Base-by-base conservation (phyloP, 1,140 invertebrate genomes). In the Trachymyrmex septentrionalis region DNA sequence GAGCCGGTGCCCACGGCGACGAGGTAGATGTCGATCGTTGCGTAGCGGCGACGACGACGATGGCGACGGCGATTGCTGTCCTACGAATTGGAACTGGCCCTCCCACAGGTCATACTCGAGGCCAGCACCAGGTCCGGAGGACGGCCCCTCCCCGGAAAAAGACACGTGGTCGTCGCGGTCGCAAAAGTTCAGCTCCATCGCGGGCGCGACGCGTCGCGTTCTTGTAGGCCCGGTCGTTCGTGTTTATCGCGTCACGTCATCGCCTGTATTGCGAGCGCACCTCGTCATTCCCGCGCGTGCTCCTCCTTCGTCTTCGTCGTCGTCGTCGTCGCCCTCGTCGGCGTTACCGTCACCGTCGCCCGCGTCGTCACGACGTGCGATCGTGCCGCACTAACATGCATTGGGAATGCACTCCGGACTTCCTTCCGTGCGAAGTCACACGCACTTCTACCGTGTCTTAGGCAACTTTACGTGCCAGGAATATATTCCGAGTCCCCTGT, bases 31-130 rank as follows among this genome's bases (percentile, higher is more conserved):
- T 81, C 82, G 85, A 57, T 77, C 77, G 48, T 59, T 66, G 61
- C 44, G 34, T n/a, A 12, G 6, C 57, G 71, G 12, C 48, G 71
- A 3, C 55, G 48, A 24, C 24, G 24, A 16, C 3, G 27, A 57
- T 24, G 34, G 69, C 57, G 63, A 34, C 4, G 48, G 1, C 59
- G 78, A 12, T 12, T 91, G 87, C 53, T 92, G 90, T 67, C 97
- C 97, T 87, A 97, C 96, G 93, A 98, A 98, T 94, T 98, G 97
- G 93, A 98, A 98, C 95, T 98, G 97, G 64, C 97, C 97, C 93
- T 98, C 97, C 97, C 97, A 98, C 96, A 98, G 96, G 93, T 98
- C 97, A 94, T 97, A 97, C 93, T 98, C 97, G 92, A 98, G 95
- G 86, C 91, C 94, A 57, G 92, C 93, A 19, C 92, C 93, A 16